Evolutionary conservation across 2,797 vertebrate genomes (phyloP), one percentile per base, ranked within the genome.

Genomic region (Crax fasciolata): DNA sequence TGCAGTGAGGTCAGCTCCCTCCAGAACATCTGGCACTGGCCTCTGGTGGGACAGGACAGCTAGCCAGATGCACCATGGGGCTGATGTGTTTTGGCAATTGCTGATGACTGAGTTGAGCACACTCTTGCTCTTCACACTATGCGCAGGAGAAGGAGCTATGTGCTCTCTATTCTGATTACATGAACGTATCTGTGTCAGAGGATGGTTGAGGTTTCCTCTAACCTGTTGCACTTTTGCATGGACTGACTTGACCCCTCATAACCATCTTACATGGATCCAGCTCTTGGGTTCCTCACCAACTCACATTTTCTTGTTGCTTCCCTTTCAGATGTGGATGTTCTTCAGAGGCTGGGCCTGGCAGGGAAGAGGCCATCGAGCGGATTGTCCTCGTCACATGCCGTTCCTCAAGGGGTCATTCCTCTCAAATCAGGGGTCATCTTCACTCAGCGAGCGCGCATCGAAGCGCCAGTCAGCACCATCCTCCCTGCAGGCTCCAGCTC

Each of bases 381-480:
- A n/a, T 96, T 97, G 77, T 92, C 97, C 78, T 98, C 98, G 0
- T 91, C 97, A 23, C 98, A 86, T 32, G 59, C 98, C 24, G 85
- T 97, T 95, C 98, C 98, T 72, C 98, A 96, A 35, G 99, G 99
- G 59, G 94, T 99, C 97, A 99, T 99, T 95, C 99, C 99, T n/a
- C 98, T 99, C 97, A 99, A 98, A 92, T 99, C 98, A 5, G 99
- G 99, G 80, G 97, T 99, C 93, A 99, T 99, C 97, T 98, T 99
- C 96, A 99, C 99, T 2, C 99, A 98, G 94, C 97, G 95, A 94
- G 99, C 98, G 2, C 98, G 98, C 7, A 77, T 99, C 0, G 98
- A 99, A 94, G 98, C 97, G 4, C 99, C 99, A 1, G 87, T 99
- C 72, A 97, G 86, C 43, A 20, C 98, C 0, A 89, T 99, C 54